Percentiles rank a stretch among this genome's conserved stretches.
These are phyloP conservation scores for Isurus oxyrinchus DNA, from an alignment of 2,113 vertebrate species.

Conservation along the genomic window DNA sequence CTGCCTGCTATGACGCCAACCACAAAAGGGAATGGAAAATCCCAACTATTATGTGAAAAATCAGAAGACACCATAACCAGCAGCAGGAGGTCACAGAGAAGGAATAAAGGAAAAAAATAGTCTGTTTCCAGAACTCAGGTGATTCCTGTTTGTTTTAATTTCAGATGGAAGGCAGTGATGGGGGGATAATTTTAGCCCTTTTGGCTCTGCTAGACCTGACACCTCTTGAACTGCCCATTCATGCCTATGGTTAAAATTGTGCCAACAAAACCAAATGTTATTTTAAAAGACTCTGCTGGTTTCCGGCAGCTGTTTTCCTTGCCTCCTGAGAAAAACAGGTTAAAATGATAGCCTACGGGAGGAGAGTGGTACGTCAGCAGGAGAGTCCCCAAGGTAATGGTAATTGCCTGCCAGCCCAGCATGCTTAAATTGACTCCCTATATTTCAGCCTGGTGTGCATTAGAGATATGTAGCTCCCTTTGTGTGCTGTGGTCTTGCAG, in stretches of 20 bases:
- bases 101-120: not conserved
- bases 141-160: not conserved
- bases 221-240: not conserved
- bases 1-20: too few relatives aligned
- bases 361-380: not conserved
- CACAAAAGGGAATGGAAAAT: too few relatives aligned
- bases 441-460: not conserved
- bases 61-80: not conserved
- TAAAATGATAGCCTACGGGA: not conserved
- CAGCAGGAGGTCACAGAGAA: too few relatives aligned
- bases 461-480: not conserved
- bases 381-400: not conserved
- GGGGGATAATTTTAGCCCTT: not conserved
- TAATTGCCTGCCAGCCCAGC: not conserved
- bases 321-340: not conserved
- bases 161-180: not conserved
- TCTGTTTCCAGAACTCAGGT: too few relatives aligned
- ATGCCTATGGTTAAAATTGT: not conserved
- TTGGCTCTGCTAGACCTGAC: not conserved
- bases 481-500: not conserved
- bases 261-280: not conserved
- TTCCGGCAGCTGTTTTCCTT: not conserved
- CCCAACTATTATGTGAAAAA: not conserved
- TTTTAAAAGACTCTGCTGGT: not conserved
- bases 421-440: not conserved